Evolutionary conservation across 2,797 vertebrate species (phyloP).

Genomic region (Gymnoscopelus braueri): DNA sequence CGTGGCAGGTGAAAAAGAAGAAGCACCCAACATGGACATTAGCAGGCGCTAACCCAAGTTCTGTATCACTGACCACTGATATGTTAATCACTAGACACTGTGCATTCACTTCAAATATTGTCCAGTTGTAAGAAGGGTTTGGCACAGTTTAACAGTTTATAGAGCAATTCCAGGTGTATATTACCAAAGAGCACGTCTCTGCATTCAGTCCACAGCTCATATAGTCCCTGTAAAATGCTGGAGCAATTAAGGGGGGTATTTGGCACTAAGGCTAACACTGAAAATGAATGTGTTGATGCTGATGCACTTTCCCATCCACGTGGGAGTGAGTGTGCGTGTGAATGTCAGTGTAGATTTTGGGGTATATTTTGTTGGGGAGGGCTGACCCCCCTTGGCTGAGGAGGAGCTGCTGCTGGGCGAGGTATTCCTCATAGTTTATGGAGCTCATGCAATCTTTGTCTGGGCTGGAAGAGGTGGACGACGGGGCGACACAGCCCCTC

Average conservation of each 20-base stretch:
- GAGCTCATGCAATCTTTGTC: slow-evolving; percentile 92
- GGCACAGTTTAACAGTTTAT: slow-evolving; percentile 23
- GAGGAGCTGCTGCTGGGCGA: slow-evolving; percentile 88
- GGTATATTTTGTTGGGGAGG: slow-evolving; percentile 89
- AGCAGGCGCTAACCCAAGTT: slow-evolving; percentile 36
- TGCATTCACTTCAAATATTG: slow-evolving; percentile 22
- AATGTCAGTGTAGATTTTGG: slow-evolving; percentile 96
- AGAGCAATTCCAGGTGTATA: slow-evolving; percentile 29
- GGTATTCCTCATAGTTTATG: slow-evolving; percentile 92
- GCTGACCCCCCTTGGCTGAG: slow-evolving; percentile 79
- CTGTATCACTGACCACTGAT: slow-evolving; percentile 60
- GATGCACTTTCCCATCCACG: slow-evolving; percentile 94
- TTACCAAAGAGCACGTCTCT: slow-evolving; percentile 25
- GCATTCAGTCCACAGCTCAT: slow-evolving; percentile 37
- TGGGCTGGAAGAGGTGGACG: slow-evolving; percentile 67
- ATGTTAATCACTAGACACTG: slow-evolving; percentile 25
- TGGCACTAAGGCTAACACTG: slow-evolving; percentile 87
- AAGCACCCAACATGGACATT: slow-evolving; percentile 63
- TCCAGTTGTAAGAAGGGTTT: slow-evolving; percentile 40
- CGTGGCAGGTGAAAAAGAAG: slow-evolving; percentile 34
- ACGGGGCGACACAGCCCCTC: slow-evolving; percentile 41
- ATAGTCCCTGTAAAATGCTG: slow-evolving; percentile 32
- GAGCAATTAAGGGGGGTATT: slow-evolving; percentile 24
- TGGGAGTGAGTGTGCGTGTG: slow-evolving; percentile 91
- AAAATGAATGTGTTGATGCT: slow-evolving; percentile 93